phyloP scores from a whole-genome alignment of 2,888 invertebrate species.

The Willowsia nigromaculata region DNA sequence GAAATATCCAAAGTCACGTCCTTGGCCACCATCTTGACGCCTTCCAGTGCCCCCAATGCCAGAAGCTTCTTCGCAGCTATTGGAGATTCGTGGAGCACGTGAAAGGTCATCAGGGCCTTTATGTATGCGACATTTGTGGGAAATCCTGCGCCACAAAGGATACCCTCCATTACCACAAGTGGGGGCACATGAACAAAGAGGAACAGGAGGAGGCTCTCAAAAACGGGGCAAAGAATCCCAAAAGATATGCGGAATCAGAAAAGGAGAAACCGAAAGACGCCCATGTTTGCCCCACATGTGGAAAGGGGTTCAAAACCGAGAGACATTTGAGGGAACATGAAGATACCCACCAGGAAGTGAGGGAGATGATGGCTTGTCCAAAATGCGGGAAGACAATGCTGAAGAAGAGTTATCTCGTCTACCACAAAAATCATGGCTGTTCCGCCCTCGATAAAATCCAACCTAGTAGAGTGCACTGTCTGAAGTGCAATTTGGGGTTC shows the following conservation, averaged over 20 bases:
- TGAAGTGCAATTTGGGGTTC: background rate
- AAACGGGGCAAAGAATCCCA: background rate
- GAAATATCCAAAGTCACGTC: background rate
- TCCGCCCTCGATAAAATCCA: background rate
- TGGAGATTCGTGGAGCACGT: background rate
- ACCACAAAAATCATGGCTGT: background rate
- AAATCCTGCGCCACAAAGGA: background rate
- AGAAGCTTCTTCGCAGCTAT: background rate
- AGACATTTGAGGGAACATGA: too few relatives aligned
- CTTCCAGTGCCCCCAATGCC: background rate
- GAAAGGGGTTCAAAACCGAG: background rate
- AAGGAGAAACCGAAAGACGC: background rate
- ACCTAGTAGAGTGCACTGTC: background rate
- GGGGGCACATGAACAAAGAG: background rate
- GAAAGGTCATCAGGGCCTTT: background rate
- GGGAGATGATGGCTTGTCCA: background rate
- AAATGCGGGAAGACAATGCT: background rate
- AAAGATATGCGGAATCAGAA: background rate
- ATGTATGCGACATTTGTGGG: background rate
- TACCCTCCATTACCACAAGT: background rate
- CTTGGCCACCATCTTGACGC: background rate
- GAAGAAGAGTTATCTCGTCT: background rate
- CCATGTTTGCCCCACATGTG: background rate
- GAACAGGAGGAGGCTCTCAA: background rate
- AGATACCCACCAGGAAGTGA: background rate